phyloP scores from a whole-genome alignment of 2,888 invertebrate genomes.

The Hirtodrosophila confusa region DNA sequence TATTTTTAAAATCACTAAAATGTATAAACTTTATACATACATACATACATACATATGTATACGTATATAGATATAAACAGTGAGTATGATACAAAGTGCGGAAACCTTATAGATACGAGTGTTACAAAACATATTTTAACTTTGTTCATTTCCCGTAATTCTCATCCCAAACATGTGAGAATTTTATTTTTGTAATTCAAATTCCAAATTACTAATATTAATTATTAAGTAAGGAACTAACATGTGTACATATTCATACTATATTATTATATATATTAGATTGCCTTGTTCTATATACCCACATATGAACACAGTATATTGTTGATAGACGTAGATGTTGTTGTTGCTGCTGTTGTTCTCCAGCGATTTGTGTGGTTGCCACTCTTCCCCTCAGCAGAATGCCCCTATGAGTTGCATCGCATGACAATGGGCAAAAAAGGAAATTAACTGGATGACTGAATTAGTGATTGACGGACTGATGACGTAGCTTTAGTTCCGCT shows the following conservation, averaged over 20 bases:
- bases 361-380: slow-evolving; percentile 13
- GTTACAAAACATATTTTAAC: too few relatives aligned
- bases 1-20: too few relatives aligned
- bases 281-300: slow-evolving; percentile 14
- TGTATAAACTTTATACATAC: too few relatives aligned
- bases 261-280: slow-evolving; percentile 1
- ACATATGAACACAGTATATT: slow-evolving; percentile 1
- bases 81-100: too few relatives aligned
- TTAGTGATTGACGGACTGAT: slow-evolving; percentile 22
- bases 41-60: too few relatives aligned
- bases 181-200: too few relatives aligned
- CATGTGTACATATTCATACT: not conserved
- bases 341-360: slow-evolving; percentile 1
- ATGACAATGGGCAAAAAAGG: slow-evolving; percentile 36
- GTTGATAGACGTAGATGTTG: slow-evolving; percentile 10
- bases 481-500: slow-evolving; percentile 32
- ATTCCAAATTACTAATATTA: too few relatives aligned
- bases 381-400: slow-evolving; percentile 27
- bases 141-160: too few relatives aligned
- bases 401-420: slow-evolving; percentile 33
- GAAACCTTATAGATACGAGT: too few relatives aligned
- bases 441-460: slow-evolving; percentile 26
- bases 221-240: too few relatives aligned
- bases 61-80: too few relatives aligned
- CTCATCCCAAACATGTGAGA: too few relatives aligned